phyloP scores from a whole-genome alignment of 2,113 vertebrate species.

The Melanerpes formicivorus region DNA sequence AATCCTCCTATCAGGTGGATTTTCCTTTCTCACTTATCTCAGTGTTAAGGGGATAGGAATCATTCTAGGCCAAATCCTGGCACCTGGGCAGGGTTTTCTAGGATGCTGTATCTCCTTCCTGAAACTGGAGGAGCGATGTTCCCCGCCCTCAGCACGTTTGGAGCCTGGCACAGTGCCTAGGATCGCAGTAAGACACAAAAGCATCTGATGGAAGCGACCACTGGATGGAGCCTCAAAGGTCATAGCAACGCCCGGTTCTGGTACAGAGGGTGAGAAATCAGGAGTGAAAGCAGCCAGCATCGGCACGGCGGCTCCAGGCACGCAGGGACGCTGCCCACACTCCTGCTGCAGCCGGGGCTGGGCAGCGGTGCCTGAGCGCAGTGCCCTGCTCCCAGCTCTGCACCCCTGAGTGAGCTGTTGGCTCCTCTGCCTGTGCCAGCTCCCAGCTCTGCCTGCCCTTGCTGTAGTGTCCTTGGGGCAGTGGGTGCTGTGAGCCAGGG shows the following conservation, averaged over 20 bases:
- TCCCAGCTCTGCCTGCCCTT: not conserved
- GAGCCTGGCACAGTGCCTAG: not conserved
- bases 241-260: not conserved
- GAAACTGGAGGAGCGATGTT: not conserved
- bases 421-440: not conserved
- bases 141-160: not conserved
- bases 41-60: not conserved
- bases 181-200: not conserved
- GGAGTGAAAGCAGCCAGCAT: not conserved
- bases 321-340: not conserved
- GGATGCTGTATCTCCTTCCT: not conserved
- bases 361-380: not conserved
- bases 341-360: not conserved
- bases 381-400: not conserved
- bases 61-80: not conserved
- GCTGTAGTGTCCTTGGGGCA: not conserved
- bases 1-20: not conserved
- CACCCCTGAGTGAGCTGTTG: not conserved
- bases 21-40: not conserved
- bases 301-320: not conserved
- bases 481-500: not conserved
- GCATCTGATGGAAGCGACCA: constrained; percentile 21
- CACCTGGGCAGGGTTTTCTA: not conserved
- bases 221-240: constrained; percentile 63
- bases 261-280: not conserved